These are phyloP conservation scores for Microcebus jonahi DNA, from an alignment of 2,113 vertebrate species.

Conservation along the genomic window DNA sequence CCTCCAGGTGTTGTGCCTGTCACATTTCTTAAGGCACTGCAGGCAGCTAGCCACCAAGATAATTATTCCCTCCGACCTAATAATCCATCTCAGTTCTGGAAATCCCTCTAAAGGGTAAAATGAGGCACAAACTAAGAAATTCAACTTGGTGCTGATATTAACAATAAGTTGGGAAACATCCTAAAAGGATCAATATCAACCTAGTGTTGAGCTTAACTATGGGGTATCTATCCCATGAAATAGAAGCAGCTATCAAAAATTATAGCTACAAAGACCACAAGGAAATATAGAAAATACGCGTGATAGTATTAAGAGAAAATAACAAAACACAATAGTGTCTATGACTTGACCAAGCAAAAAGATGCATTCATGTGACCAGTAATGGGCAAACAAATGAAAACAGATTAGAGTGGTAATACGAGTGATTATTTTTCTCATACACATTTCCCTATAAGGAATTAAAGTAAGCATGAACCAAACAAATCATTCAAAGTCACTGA, in stretches of 20 bases:
- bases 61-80: neutral
- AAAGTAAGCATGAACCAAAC: neutral
- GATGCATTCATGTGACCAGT: neutral
- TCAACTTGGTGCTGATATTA: neutral
- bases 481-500: neutral
- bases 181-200: neutral
- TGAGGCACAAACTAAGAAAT: neutral
- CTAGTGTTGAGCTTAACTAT: neutral
- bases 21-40: neutral
- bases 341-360: neutral
- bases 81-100: slow-evolving; percentile 32
- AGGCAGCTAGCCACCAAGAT: neutral
- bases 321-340: neutral
- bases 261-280: neutral
- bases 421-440: neutral
- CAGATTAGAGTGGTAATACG: accelerated
- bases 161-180: neutral
- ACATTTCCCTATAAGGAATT: neutral
- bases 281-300: neutral
- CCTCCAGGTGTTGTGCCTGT: neutral
- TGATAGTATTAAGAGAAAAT: neutral
- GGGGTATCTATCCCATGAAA: neutral
- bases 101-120: neutral
- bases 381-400: neutral
- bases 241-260: neutral